Conservation (phyloP, 2,888 invertebrate species). For the Sarcophaga rosellei region DNA sequence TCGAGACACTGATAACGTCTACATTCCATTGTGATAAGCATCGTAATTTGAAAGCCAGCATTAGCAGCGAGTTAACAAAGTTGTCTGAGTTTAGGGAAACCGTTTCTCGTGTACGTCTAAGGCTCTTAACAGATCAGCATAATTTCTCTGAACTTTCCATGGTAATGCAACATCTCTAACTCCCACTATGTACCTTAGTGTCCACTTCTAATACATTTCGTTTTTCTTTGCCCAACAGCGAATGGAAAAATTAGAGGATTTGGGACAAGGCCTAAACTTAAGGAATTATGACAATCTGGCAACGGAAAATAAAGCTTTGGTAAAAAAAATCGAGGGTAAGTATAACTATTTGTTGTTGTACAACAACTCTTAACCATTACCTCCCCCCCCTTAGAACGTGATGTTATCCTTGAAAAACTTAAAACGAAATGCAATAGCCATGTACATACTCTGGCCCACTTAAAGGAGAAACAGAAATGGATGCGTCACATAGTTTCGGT, state of each 20-base stretch:
- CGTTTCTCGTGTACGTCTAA: constrained; percentile 73
- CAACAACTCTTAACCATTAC: background rate
- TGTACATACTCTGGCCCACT: constrained; percentile 75
- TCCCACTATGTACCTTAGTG: background rate
- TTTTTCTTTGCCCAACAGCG: background rate
- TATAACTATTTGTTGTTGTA: background rate
- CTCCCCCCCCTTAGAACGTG: constrained; percentile 72
- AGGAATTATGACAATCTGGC: constrained; percentile 75
- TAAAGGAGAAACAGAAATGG: constrained; percentile 74
- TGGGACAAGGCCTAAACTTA: constrained; percentile 74
- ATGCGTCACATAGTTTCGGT: constrained; percentile 53
- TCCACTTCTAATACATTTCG: background rate
- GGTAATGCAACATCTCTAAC: constrained; percentile 67
- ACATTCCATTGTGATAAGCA: constrained; percentile 50
- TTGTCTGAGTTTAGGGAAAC: constrained; percentile 72
- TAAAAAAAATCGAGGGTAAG: constrained; percentile 78
- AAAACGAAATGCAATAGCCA: constrained; percentile 71
- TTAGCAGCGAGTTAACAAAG: constrained; percentile 36
- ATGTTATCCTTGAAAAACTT: constrained; percentile 71
- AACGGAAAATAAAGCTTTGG: constrained; percentile 74
- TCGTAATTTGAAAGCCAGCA: background rate
- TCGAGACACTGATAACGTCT: constrained; percentile 51
- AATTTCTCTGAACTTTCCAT: constrained; percentile 69
- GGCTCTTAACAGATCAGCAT: constrained; percentile 75
- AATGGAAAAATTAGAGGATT: constrained; percentile 71